Evolutionary conservation across 2,888 invertebrate species (phyloP), one percentile per base, ranked within the genome.

Genomic region (Minunthozetes semirufus): DNA sequence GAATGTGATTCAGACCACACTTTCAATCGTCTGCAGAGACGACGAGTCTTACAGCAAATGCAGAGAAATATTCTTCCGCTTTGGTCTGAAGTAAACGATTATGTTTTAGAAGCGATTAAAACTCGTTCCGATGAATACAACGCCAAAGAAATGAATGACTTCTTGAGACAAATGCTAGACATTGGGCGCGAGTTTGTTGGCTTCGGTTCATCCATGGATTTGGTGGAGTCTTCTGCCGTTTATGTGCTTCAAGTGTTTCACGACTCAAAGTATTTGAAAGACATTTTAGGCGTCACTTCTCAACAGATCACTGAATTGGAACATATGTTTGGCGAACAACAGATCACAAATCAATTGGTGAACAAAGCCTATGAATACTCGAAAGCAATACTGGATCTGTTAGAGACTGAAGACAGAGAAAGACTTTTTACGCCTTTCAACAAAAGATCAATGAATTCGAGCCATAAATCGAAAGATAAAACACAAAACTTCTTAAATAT

Each of bases 151-250:
- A 9, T 72, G 15, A 72, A 53, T 19, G 72, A 53, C 25, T 22
- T 53, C 15, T 50, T 72, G 29, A 53, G 72, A 11, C 56, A 72
- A 56, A 33, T 72, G 56, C 29, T 72, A n/a, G 72, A 59, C 38
- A 59, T 56, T 56, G 42, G 72, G 0, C 22, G 70, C 22, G 70
- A 70, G 17, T 70, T 42, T 25, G 27, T 70, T n/a, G 70, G 70
- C 25, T 25, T 59, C 27, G 72, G 59, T 15, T 59, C 53, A 17
- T 9, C 53, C 4, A 72, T 72, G 68, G 46, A 61, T 63, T 46
- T 88, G 9, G 84, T 88, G 11, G 87, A 89, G 79, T 89, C 89
- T 82, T 86, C 89, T 0, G 82, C 87, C 0, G 83, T 89, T 0
- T 86, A 87, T 79, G 82, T 87, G 0, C 83, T 90, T 1, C 84